These are phyloP conservation scores for Drosophila subpulchrella DNA, from an alignment of 1,140 invertebrate species.

Conservation along the genomic window DNA sequence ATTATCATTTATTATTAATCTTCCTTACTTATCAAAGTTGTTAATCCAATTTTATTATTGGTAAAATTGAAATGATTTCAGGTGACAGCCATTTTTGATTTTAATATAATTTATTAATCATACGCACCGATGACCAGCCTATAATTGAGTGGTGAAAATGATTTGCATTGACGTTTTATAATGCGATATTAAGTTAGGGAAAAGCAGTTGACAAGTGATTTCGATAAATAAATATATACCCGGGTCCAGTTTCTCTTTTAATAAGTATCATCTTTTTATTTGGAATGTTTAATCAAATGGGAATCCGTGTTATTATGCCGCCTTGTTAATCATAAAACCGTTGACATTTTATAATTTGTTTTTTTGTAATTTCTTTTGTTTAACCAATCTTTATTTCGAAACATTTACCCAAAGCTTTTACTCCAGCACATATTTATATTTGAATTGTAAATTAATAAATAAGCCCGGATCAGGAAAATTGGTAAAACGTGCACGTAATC, in stretches of 20 bases:
- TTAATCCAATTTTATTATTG: conserved; percentile 15
- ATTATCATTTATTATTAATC: not conserved
- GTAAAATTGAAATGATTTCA: not conserved
- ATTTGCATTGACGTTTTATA: conserved; percentile 9
- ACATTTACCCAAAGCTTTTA: not conserved
- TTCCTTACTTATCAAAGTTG: not conserved
- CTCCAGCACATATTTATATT: too few species aligned
- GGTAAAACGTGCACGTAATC: not conserved
- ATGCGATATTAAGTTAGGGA: not conserved
- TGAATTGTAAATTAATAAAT: not conserved
- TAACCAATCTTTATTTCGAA: not conserved
- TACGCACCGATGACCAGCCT: conserved; percentile 20
- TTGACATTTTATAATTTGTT: not conserved
- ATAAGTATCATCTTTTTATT: not conserved
- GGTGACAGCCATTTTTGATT: conserved; percentile 8
- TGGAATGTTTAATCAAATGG: not conserved
- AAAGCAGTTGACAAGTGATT: not conserved
- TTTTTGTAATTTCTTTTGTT: not conserved
- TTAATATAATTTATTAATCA: conserved; percentile 38
- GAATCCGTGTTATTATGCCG: not conserved
- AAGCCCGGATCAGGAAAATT: not conserved
- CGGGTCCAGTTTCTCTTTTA: not conserved
- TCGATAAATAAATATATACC: not conserved
- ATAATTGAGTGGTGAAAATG: conserved; percentile 1
- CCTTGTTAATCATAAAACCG: not conserved